phyloP scores from a whole-genome alignment of 2,113 vertebrate species.

The Ptilorrhoa leucosticta region DNA sequence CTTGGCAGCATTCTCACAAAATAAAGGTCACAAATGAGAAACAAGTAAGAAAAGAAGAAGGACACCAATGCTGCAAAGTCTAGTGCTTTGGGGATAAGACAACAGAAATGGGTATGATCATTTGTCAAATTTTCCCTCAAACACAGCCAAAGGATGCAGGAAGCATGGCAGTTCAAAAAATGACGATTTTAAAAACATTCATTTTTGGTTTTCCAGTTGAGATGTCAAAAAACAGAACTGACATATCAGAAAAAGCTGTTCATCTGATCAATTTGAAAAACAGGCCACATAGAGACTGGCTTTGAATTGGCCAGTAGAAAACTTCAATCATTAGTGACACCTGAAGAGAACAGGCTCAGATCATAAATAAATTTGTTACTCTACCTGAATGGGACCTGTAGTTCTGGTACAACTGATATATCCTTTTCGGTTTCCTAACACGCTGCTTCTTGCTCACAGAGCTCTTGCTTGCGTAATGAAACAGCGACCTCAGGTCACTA shows the following conservation, averaged over 20 bases:
- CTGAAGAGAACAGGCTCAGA: background rate
- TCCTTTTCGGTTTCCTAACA: conserved; percentile 74
- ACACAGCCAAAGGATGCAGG: background rate
- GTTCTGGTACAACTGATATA: conserved; percentile 81
- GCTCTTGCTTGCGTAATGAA: conserved; percentile 76
- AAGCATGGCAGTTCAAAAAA: background rate
- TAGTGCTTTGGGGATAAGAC: background rate
- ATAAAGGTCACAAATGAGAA: background rate
- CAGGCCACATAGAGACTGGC: background rate
- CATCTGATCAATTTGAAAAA: background rate
- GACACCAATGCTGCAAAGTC: background rate
- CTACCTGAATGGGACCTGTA: conserved; percentile 83
- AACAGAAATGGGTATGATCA: background rate
- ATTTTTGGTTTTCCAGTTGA: background rate
- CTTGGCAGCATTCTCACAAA: background rate
- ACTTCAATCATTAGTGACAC: background rate
- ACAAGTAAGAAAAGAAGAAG: background rate
- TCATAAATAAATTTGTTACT: background rate
- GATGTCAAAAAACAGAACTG: background rate
- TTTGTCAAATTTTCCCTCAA: background rate
- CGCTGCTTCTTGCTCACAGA: conserved; percentile 58
- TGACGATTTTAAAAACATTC: background rate
- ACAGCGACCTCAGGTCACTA: conserved; percentile 77
- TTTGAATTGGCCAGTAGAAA: background rate
- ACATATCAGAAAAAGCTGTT: background rate